Conservation (phyloP, 2,113 vertebrate species). For the Syngnathoides biaculeatus region DNA sequence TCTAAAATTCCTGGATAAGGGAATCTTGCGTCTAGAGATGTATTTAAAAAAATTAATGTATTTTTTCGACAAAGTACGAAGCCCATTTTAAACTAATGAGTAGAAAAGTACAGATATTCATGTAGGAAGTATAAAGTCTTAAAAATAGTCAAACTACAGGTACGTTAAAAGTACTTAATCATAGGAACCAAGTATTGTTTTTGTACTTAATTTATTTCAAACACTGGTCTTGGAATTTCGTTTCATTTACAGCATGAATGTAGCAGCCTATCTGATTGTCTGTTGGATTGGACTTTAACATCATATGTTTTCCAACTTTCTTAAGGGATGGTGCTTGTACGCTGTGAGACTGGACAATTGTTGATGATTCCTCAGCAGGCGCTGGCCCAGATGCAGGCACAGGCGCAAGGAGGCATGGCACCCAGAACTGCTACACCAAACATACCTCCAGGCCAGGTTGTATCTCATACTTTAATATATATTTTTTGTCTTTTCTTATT, state of each 20-base stretch:
- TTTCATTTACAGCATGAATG: background rate
- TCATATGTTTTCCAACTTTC: background rate
- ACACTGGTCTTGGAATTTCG: background rate
- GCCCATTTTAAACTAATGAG: too few relatives aligned
- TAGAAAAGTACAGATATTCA: too few relatives aligned
- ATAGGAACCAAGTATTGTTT: too few relatives aligned
- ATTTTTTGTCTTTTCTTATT: background rate
- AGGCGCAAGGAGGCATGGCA: conserved; percentile 80
- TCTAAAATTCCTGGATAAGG: too few relatives aligned
- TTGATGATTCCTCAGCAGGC: conserved; percentile 94
- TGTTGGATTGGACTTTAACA: background rate
- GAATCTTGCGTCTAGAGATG: too few relatives aligned
- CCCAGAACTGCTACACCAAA: conserved; percentile 84
- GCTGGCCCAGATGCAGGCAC: conserved; percentile 91
- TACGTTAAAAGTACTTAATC: too few relatives aligned
- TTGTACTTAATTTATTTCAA: background rate
- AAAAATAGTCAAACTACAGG: too few relatives aligned
- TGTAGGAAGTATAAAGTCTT: too few relatives aligned
- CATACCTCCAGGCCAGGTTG: conserved; percentile 82
- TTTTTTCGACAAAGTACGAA: too few relatives aligned
- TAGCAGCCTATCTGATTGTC: background rate
- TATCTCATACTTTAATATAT: background rate
- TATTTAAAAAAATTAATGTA: too few relatives aligned
- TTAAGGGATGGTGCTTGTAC: conserved; percentile 92
- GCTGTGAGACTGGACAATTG: conserved; percentile 91